phyloP scores from a whole-genome alignment of 1,140 invertebrate species.

The Periplaneta americana region DNA sequence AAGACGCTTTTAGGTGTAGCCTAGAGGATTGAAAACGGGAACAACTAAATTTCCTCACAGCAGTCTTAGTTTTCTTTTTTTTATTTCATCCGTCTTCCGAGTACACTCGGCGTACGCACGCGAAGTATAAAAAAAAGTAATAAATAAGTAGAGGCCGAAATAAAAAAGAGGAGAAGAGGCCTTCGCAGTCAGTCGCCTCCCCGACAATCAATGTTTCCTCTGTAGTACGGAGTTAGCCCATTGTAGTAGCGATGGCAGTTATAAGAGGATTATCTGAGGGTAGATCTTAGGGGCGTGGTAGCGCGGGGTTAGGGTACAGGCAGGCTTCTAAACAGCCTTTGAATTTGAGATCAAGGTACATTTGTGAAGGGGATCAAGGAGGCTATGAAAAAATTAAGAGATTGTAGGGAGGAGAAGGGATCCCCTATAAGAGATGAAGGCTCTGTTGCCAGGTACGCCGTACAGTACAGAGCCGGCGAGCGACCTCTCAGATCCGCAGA shows the following conservation, averaged over 20 bases:
- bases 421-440: background rate
- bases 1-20: too few relatives aligned
- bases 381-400: conserved; percentile 2
- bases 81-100: background rate
- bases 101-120: background rate
- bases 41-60: background rate
- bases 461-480: too few relatives aligned
- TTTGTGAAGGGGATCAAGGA: conserved; percentile 10
- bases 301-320: background rate
- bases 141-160: background rate
- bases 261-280: conserved; percentile 10
- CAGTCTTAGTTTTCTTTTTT: background rate
- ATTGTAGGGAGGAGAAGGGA: background rate
- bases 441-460: background rate
- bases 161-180: background rate
- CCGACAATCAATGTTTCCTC: background rate
- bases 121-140: background rate
- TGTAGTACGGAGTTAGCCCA: background rate
- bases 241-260: background rate
- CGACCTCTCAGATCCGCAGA: background rate
- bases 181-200: background rate
- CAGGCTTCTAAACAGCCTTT: conserved; percentile 1
- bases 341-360: conserved; percentile 11
- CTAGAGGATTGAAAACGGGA: too few relatives aligned
- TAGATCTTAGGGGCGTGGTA: conserved; percentile 3